Evolutionary conservation across 2,888 invertebrate genomes (phyloP), one percentile per base, ranked within the genome.

Genomic region (Zhuqinia jingwanae): DNA sequence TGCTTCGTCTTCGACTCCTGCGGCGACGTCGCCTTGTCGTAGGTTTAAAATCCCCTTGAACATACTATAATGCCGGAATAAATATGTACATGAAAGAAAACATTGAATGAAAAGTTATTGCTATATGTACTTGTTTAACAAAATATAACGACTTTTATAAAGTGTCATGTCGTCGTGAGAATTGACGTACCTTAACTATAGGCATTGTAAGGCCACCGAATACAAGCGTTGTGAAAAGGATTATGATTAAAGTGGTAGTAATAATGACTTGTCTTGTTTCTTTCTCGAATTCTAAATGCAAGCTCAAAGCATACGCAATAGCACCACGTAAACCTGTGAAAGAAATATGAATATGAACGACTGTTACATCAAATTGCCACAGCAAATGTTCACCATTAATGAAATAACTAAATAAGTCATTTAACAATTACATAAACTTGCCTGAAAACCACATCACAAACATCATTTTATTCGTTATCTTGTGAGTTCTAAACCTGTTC

Each of bases 171-270:
- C n/a, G n/a, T n/a, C n/a, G n/a, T n/a, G n/a, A n/a, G n/a, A n/a
- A n/a, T n/a, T n/a, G n/a, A n/a, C n/a, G n/a, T n/a, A 92, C 92
- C 91, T 99, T 99, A 91, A 99, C 93, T 88, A 99, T 93, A 0
- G 99, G 99, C 97, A 99, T 97, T 0, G 99, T 99, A 10, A 98
- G 97, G 1, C 99, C 99, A 47, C 99, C 99, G 91, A 99, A 95
- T 92, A 98, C 94, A 53, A 99, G 93, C 0, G 99, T 98, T 0
- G 99, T 99, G 91, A 99, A 97, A 68, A 99, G 93, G 6, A 99
- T 98, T 90, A 99, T 98, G 89, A 99, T 98, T n/a, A 99, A 94
- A 0, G 99, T 99, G 0, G 98, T 98, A 0, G 99, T 99, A 84
- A 99, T 98, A 83, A 99, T 96, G 25, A 99, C 98, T 92, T 98